Evolutionary conservation across 2,888 invertebrate species (phyloP), one percentile per base, ranked within the genome.

Genomic region (Marasmarcha lunaedactyla): DNA sequence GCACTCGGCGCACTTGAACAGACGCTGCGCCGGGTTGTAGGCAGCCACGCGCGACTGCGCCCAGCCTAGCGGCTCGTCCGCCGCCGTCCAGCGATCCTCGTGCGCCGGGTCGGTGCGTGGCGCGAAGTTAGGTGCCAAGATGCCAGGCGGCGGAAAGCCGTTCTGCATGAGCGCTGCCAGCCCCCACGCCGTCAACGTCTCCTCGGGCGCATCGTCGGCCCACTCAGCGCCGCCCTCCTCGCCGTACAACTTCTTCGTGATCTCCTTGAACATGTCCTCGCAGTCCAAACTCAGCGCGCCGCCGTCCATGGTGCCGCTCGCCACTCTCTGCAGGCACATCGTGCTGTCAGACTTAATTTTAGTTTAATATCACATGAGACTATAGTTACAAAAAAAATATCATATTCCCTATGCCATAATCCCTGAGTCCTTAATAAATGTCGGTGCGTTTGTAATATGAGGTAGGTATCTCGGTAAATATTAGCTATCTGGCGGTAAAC

Each of bases 201-300:
- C 90, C 68, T 90, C 90, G 36, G 89, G 86, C 51, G 90, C 78
- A 44, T 77, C 78, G 62, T 81, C 79, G 14, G 78, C 78, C 50
- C 74, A 73, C 62, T 79, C 79, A 13, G 78, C 78, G 50, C 74
- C 74, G 40, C 71, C 92, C 72, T 94, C 94, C 72, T 94, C 93
- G 48, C 94, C 94, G 78, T 94, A 95, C 52, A 95, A 85, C 84
- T 95, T 95, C 71, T 93, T 89, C 47, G 94, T 94, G 64, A 95
- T 94, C 87, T 95, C 95, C 74, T 94, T 94, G 71, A 92, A 92
- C 90, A 92, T 92, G 66, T 92, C 92, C 78, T 93, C 92, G 83
- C 92, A 87, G 72, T 89, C 88, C 76, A 88, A 85, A 59, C 87
- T 85, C 58, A 86, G 85, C 51, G 87, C 72, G 70, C 71, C 69